A percentile compares a stretch with the other conserved stretches of the same genome.
These are phyloP conservation scores for Glaucomys volans DNA, from an alignment of 2,113 vertebrate genomes.

Conservation along the genomic window DNA sequence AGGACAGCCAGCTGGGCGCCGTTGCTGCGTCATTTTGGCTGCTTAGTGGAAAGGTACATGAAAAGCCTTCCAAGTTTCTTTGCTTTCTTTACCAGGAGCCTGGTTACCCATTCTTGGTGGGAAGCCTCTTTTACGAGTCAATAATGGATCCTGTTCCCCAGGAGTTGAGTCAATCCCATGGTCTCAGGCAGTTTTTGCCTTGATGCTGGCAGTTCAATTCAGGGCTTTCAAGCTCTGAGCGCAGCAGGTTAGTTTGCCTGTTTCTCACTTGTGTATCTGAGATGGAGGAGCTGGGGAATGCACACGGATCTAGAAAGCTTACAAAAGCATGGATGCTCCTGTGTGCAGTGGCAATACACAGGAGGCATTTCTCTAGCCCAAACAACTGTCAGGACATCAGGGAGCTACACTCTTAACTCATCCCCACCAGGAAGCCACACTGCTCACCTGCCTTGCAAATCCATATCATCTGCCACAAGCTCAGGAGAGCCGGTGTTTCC, in stretches of 20 bases:
- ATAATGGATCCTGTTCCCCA: slow-evolving; percentile 51
- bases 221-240: slow-evolving; percentile 53
- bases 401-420: background rate
- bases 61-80: background rate
- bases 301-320: fast-evolving
- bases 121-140: slow-evolving; percentile 59
- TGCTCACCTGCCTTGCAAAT: background rate
- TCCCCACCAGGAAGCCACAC: background rate
- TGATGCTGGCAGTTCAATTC: background rate
- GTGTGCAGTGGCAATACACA: background rate
- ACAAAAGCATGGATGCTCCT: background rate
- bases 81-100: background rate
- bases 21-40: background rate
- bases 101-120: background rate
- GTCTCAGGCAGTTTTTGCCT: background rate
- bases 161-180: slow-evolving; percentile 35
- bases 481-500: background rate
- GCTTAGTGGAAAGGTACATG: background rate
- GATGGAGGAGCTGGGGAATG: background rate
- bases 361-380: background rate
- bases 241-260: background rate
- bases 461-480: background rate
- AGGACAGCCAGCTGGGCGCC: background rate
- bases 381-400: background rate
- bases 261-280: background rate